Conservation (phyloP, 2,113 vertebrate genomes). For the Forbesichthys agassizii region DNA sequence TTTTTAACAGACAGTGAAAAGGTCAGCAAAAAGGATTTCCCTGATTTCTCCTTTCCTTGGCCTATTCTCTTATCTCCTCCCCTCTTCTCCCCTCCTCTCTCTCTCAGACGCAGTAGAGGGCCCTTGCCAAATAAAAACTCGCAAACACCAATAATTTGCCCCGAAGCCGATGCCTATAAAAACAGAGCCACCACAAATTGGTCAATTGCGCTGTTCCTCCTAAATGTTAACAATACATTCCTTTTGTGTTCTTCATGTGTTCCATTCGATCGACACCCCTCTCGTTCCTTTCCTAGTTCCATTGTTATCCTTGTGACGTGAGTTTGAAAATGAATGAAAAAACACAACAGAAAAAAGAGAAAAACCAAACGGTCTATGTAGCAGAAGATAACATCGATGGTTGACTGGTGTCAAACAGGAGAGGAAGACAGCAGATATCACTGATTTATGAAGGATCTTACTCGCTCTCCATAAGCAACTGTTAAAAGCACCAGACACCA, state of each 20-base stretch:
- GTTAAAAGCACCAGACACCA: conserved; percentile 64
- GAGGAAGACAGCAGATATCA: neutral
- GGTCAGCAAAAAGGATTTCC: neutral
- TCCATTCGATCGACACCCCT: neutral
- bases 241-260: too few species aligned
- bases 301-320: neutral
- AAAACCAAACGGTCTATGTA: conserved; percentile 19
- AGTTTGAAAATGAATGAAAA: conserved; percentile 29
- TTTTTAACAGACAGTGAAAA: too few species aligned
- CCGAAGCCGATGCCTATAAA: too few species aligned
- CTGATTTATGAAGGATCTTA: neutral
- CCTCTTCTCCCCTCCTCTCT: neutral
- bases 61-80: neutral
- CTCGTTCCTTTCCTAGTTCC: neutral
- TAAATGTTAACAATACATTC: too few species aligned
- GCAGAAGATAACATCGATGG: conserved; percentile 16
- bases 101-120: neutral
- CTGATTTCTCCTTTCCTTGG: neutral
- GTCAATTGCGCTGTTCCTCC: too few species aligned
- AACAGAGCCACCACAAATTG: too few species aligned
- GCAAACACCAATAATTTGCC: too few species aligned
- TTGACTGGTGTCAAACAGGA: conserved; percentile 24
- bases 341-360: conserved; percentile 23
- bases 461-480: conserved; percentile 35
- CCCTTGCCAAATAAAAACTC: too few species aligned